Conservation (phyloP, 2,888 invertebrate species). For the Himalopsyche anomala region DNA sequence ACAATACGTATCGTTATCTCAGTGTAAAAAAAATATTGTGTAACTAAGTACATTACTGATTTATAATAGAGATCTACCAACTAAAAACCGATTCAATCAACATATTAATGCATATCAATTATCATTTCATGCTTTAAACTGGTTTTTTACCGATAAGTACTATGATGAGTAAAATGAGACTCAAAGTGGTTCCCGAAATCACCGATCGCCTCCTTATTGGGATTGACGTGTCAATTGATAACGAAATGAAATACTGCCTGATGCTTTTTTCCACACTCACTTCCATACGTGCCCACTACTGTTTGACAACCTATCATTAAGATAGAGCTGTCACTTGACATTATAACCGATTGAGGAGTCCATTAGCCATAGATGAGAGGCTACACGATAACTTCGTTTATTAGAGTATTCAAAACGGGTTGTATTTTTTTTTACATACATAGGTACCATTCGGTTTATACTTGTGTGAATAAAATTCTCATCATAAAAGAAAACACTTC, state of each 20-base stretch:
- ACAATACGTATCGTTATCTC: too few species aligned
- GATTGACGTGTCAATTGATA: constrained; percentile 29
- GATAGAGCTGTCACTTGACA: constrained; percentile 8
- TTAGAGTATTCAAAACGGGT: neutral
- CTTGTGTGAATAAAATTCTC: too few species aligned
- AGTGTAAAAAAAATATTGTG: too few species aligned
- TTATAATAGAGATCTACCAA: too few species aligned
- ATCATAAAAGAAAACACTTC: too few species aligned
- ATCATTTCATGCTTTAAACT: too few species aligned
- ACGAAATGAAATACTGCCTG: neutral
- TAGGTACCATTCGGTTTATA: too few species aligned
- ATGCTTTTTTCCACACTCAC: constrained; percentile 3
- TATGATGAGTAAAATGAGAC: too few species aligned
- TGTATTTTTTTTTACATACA: neutral
- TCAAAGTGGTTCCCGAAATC: neutral
- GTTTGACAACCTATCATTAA: constrained; percentile 16
- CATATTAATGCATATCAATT: too few species aligned
- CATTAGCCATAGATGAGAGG: neutral
- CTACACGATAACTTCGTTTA: neutral
- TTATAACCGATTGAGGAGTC: neutral
- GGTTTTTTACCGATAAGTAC: too few species aligned
- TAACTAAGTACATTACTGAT: too few species aligned
- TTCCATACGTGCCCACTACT: neutral
- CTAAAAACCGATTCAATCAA: too few species aligned
- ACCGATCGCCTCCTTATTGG: constrained; percentile 9